Evolutionary conservation across 2,797 vertebrate genomes (phyloP).

Genomic region (Oceanodroma leucorhoa): DNA sequence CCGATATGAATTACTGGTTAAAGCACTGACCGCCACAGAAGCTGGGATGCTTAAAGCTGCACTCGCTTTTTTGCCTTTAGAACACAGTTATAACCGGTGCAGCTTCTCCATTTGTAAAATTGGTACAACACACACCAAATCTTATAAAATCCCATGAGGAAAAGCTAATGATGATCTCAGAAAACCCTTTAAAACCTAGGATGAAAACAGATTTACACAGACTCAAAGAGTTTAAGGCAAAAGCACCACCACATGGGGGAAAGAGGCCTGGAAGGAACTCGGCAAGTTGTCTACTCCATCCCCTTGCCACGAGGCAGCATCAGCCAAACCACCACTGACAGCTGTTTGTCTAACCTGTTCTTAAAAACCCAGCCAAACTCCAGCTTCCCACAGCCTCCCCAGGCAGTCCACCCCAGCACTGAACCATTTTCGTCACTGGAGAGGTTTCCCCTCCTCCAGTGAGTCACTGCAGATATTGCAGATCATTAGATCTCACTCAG

Average conservation of each 20-base stretch:
- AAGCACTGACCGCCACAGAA: not conserved
- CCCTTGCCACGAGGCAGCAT: conserved; percentile 24
- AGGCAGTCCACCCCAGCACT: not conserved
- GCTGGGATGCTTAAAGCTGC: not conserved
- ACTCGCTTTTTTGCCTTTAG: not conserved
- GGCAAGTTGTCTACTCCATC: conserved; percentile 5
- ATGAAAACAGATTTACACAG: conserved; percentile 47
- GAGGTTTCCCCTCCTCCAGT: not conserved
- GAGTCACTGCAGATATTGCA: not conserved
- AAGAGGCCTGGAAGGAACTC: conserved; percentile 13
- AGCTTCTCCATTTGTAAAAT: conserved; percentile 31
- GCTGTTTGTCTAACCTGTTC: conserved; percentile 42
- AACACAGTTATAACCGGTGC: not conserved
- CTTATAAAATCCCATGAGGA: not conserved
- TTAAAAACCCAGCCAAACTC: not conserved
- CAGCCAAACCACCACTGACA: conserved; percentile 40
- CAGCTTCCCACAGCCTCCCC: not conserved
- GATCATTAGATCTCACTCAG: not conserved
- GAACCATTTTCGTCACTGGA: not conserved
- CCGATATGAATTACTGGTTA: not conserved
- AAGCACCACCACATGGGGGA: not conserved
- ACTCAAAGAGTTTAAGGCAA: conserved; percentile 41
- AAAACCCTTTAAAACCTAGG: conserved; percentile 40
- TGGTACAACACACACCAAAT: not conserved
- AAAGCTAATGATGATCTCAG: conserved; percentile 45